These are phyloP conservation scores for Stercorarius parasiticus DNA, from an alignment of 2,113 vertebrate genomes.

Conservation along the genomic window DNA sequence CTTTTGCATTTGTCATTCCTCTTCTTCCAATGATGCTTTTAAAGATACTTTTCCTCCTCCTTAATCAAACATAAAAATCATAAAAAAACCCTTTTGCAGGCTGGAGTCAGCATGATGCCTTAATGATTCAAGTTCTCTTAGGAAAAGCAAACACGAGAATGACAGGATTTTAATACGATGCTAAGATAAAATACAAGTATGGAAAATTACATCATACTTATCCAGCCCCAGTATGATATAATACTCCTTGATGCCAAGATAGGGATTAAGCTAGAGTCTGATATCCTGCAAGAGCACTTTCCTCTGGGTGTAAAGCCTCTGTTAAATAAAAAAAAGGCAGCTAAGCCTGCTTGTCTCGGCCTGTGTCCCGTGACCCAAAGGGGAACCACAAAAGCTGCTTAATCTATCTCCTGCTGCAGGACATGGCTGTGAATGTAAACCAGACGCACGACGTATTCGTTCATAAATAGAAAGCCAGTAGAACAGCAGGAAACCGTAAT, in stretches of 20 bases:
- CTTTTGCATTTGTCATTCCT: background rate
- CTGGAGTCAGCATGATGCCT: background rate
- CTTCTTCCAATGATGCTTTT: background rate
- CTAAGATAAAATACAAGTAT: conserved; percentile 18
- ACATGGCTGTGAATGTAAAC: background rate
- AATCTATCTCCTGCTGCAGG: background rate
- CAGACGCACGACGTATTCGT: accelerated
- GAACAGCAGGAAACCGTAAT: background rate
- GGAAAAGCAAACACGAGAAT: background rate
- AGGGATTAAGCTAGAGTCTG: conserved; percentile 44
- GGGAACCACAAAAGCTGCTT: background rate
- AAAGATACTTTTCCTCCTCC: background rate
- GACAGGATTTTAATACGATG: conserved; percentile 7
- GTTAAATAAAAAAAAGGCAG: background rate
- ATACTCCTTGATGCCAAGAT: conserved; percentile 33
- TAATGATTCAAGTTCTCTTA: background rate
- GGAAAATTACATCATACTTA: conserved; percentile 59
- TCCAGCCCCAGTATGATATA: background rate
- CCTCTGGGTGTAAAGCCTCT: conserved; percentile 36
- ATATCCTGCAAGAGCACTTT: conserved; percentile 28
- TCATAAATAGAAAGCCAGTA: background rate
- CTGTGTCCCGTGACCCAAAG: background rate
- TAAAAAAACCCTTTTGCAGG: background rate
- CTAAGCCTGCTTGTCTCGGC: background rate
- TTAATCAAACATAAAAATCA: background rate